A percentile compares a stretch with the other conserved stretches of the same genome.
These are phyloP conservation scores for Microtus ochrogaster DNA, from an alignment of 2,113 vertebrate genomes.

Conservation along the genomic window DNA sequence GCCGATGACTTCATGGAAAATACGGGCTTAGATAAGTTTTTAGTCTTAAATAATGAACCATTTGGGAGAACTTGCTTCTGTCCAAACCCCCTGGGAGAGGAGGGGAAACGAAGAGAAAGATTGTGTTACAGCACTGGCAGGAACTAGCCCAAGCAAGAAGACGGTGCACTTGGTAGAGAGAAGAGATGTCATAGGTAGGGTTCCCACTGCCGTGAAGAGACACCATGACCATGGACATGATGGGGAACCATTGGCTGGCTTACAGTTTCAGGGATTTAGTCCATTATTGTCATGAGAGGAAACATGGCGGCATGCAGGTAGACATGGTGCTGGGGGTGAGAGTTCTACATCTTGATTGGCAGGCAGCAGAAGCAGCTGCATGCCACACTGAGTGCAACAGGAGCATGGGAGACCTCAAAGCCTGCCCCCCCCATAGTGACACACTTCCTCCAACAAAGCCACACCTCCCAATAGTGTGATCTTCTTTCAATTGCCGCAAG, in stretches of 20 bases:
- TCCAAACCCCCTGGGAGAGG: neutral
- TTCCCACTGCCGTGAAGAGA: neutral
- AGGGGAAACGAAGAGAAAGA: neutral
- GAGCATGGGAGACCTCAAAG: neutral
- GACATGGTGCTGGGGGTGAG: too few relatives aligned
- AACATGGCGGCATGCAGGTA: neutral
- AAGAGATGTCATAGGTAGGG: neutral
- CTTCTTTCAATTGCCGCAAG: neutral
- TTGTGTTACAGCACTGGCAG: neutral
- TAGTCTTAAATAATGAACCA: neutral
- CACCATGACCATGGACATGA: neutral
- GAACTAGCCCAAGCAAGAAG: neutral
- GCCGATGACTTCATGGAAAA: neutral
- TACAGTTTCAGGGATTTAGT: neutral
- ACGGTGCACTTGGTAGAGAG: neutral
- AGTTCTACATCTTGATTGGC: neutral
- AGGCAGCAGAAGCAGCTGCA: neutral
- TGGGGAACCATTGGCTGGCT: neutral
- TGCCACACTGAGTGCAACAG: neutral
- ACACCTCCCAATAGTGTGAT: neutral
- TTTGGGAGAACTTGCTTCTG: conserved; percentile 33
- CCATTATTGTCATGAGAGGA: neutral
- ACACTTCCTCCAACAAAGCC: neutral
- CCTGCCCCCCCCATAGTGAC: neutral
- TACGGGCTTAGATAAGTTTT: neutral